These are phyloP conservation scores for Etheostoma cragini DNA, from an alignment of 2,113 vertebrate species.

Conservation along the genomic window DNA sequence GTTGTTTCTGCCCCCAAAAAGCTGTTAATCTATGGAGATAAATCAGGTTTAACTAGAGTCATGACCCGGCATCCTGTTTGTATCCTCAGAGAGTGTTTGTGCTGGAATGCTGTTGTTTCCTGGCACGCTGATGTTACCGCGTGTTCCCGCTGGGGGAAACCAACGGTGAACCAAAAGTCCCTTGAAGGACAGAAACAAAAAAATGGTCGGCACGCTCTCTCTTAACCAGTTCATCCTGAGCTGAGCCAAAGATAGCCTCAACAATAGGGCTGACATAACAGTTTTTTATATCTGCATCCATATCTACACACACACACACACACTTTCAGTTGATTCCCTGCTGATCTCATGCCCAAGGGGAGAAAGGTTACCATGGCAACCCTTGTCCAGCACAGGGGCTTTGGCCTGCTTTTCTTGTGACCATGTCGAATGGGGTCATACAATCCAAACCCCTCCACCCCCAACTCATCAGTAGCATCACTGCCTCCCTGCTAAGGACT, in stretches of 20 bases:
- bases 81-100: slow-evolving; percentile 23
- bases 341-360: slow-evolving; percentile 62
- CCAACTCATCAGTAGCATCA: slow-evolving; percentile 51
- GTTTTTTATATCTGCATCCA: background rate
- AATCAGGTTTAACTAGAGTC: slow-evolving; percentile 38
- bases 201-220: background rate
- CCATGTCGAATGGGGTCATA: slow-evolving; percentile 71
- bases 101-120: slow-evolving; percentile 45
- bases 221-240: slow-evolving; percentile 15
- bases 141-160: slow-evolving; percentile 21
- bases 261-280: slow-evolving; percentile 52
- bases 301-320: background rate
- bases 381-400: slow-evolving; percentile 63
- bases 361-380: slow-evolving; percentile 73
- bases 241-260: slow-evolving; percentile 4
- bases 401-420: slow-evolving; percentile 76
- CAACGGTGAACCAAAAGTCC: slow-evolving; percentile 2
- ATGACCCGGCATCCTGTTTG: slow-evolving; percentile 50
- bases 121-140: slow-evolving; percentile 8
- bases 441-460: slow-evolving; percentile 12
- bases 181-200: background rate
- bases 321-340: slow-evolving; percentile 74
- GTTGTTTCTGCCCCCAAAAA: slow-evolving; percentile 7
- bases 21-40: slow-evolving; percentile 10
- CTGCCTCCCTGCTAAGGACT: slow-evolving; percentile 41